phyloP scores from a whole-genome alignment of 2,797 vertebrate genomes.

The Chelon labrosus region DNA sequence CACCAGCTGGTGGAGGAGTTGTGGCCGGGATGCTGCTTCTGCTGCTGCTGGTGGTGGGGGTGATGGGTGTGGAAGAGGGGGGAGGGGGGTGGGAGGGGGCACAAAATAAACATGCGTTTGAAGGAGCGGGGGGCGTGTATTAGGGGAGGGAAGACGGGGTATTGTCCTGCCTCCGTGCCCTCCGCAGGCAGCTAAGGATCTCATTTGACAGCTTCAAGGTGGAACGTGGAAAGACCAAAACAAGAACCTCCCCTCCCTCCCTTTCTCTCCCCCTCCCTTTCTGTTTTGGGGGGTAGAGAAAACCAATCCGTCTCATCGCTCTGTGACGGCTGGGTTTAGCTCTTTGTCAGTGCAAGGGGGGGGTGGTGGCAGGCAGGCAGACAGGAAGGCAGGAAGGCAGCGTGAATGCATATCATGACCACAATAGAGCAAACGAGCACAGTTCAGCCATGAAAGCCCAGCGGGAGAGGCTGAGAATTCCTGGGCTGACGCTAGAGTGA shows the following conservation, averaged over 20 bases:
- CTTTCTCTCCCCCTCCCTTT: conserved; percentile 46
- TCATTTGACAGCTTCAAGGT: conserved; percentile 89
- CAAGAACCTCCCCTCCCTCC: conserved; percentile 58
- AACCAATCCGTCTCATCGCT: conserved; percentile 85
- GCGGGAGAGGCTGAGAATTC: conserved; percentile 99
- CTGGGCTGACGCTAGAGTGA: conserved; percentile 99
- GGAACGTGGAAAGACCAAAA: conserved; percentile 91
- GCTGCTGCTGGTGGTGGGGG: no score
- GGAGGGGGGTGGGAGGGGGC: conserved; percentile 30
- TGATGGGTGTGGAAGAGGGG: no score
- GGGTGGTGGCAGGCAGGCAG: conserved; percentile 70
- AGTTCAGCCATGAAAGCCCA: conserved; percentile 98
- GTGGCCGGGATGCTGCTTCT: not conserved
- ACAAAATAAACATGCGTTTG: conserved; percentile 55
- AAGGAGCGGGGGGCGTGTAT: conserved; percentile 72
- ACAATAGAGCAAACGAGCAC: conserved; percentile 92
- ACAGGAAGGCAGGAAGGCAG: conserved; percentile 76
- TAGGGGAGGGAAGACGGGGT: conserved; percentile 75
- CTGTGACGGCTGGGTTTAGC: conserved; percentile 89
- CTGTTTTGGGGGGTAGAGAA: conserved; percentile 32
- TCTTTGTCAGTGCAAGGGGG: conserved; percentile 89
- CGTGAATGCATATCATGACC: conserved; percentile 91
- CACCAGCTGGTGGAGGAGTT: conserved; percentile 70
- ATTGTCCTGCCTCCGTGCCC: conserved; percentile 84
- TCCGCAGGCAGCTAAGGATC: conserved; percentile 83